Base-by-base conservation (phyloP, 1,140 invertebrate species). In the Teleogryllus occipitalis region DNA sequence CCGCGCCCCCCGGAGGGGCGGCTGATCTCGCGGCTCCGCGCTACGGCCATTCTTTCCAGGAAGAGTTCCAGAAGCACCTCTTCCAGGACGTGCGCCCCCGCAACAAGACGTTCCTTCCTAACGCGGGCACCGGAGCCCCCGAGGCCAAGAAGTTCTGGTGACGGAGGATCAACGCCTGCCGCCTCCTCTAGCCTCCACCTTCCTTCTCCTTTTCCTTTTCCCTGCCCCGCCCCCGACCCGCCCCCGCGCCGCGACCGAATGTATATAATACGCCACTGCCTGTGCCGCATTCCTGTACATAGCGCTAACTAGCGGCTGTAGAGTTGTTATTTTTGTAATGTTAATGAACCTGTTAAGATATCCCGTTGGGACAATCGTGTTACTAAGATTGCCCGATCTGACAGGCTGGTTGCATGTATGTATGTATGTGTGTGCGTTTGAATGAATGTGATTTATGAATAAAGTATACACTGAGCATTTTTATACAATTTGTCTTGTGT, bases 31-130 rank as follows among this genome's bases (percentile, higher is more conserved):
- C 12, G n/a, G 48, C 47, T n/a, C 0, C 48, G 21, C 47, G n/a
- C 21, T 77, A 48, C 48, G 76, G 46, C 21, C 54, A 65, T 65
- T 65, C 54, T 65, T 77, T 77, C 48, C 76, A 77, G 14, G 76
- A 77, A 22, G 76, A 77, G 6, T 77, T 48, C 8, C 76, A 77
- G 48, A 77, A 49, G 22, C 76, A 77, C 48, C 18, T 77, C n/a
- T 77, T 77, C n/a, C 76, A 49, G 21, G 76, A 77, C 46, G 54
- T 65, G 27, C 27, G 27, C 18, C 54, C 54, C 18, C 54, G 18
- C 18, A 65, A 10, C 54, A 65, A 65, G 18, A 18, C 10, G 18
- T 14, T 7, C 18, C 7, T 65, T 7, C 7, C 1, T 3, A 65
- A 65, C 10, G 54, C 54, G 18, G 54, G 54, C 10, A 14, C 54